These are phyloP conservation scores for Vireo altiloquus DNA, from an alignment of 2,113 vertebrate genomes.

Conservation along the genomic window DNA sequence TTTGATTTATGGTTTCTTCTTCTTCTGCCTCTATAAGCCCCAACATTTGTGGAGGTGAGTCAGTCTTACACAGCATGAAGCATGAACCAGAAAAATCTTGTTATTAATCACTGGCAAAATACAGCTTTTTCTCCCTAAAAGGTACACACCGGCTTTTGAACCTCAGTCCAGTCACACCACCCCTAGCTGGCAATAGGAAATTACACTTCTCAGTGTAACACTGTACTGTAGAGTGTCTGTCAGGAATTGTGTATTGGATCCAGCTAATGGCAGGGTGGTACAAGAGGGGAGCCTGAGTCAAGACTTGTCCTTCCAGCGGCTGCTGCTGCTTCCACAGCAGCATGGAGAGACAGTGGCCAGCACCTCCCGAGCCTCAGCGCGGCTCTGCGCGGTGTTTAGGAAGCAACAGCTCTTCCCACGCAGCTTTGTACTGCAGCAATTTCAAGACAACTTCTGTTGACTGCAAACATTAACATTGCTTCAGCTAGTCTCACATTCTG, in stretches of 20 bases:
- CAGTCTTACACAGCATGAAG: neutral
- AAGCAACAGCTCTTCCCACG: conserved; percentile 17
- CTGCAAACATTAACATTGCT: conserved; percentile 41
- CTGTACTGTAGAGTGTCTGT: neutral
- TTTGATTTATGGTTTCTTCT: neutral
- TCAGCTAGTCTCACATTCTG: conserved; percentile 50
- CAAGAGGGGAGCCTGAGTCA: neutral
- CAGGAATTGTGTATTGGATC: neutral
- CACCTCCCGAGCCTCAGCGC: rapidly evolving
- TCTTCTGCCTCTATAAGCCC: neutral
- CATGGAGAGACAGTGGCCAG: rapidly evolving
- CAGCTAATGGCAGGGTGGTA: neutral
- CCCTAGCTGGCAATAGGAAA: neutral
- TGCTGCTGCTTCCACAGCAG: neutral
- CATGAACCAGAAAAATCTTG: neutral
- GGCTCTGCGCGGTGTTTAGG: neutral
- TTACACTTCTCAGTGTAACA: neutral
- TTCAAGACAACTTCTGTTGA: conserved; percentile 39
- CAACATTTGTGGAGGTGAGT: neutral
- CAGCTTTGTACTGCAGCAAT: conserved; percentile 9
- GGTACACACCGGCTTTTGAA: neutral
- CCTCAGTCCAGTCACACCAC: neutral
- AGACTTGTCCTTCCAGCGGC: neutral
- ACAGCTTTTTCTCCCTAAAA: neutral
- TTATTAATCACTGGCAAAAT: neutral